A percentile compares a stretch with the other conserved stretches of the same genome.
phyloP scores from a whole-genome alignment of 2,113 vertebrate genomes.

The Dasyurus viverrinus region DNA sequence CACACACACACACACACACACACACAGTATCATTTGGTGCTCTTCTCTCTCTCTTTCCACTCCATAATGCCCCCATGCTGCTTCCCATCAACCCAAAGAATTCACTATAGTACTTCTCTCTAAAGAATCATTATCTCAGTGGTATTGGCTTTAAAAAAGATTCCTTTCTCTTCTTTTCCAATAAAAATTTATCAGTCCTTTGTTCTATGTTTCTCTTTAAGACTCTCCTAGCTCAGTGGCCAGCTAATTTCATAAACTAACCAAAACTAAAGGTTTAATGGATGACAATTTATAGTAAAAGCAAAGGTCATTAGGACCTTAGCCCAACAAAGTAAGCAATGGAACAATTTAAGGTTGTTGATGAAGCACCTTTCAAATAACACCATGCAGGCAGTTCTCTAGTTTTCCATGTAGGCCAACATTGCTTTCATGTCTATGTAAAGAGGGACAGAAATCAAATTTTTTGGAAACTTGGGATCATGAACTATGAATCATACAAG shows the following conservation, averaged over 20 bases:
- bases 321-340: constrained; percentile 11
- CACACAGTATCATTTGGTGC: neutral
- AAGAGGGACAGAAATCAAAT: constrained; percentile 58
- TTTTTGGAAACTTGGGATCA: constrained; percentile 73
- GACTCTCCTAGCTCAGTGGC: constrained; percentile 3
- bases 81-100: neutral
- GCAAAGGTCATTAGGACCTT: neutral
- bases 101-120: neutral
- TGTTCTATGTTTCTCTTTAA: constrained; percentile 3
- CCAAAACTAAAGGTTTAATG: constrained; percentile 1
- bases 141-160: neutral
- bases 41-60: neutral
- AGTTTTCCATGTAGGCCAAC: neutral
- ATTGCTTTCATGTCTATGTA: constrained; percentile 12
- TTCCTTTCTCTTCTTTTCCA: neutral
- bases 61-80: neutral
- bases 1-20: neutral
- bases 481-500: constrained; percentile 75
- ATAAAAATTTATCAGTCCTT: neutral
- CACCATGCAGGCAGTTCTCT: neutral
- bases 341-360: neutral
- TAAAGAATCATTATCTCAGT: neutral
- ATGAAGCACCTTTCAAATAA: neutral
- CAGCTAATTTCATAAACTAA: neutral
- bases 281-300: constrained; percentile 12